These are phyloP conservation scores for Podarcis muralis DNA, from an alignment of 2,113 vertebrate species.

Conservation along the genomic window DNA sequence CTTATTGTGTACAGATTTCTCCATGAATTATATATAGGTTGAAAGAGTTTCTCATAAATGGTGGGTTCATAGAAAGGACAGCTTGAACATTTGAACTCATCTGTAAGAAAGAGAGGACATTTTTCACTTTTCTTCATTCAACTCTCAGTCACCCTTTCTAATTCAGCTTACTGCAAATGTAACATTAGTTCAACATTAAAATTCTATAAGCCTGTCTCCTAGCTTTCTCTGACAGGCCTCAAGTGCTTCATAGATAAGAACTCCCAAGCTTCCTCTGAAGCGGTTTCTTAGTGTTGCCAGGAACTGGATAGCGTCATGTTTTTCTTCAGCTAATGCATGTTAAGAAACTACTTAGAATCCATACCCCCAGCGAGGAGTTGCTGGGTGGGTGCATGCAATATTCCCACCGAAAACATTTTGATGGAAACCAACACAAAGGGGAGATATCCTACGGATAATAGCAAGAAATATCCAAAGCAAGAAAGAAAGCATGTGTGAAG, in stretches of 20 bases:
- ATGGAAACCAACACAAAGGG: neutral
- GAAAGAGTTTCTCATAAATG: slow-evolving; percentile 80
- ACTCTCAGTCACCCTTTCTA: slow-evolving; percentile 65
- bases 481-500: neutral
- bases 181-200: slow-evolving; percentile 75
- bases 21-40: slow-evolving; percentile 84
- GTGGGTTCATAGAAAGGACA: slow-evolving; percentile 80
- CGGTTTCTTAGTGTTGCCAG: neutral
- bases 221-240: slow-evolving; percentile 61
- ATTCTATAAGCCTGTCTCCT: slow-evolving; percentile 63
- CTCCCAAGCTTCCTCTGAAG: slow-evolving; percentile 3
- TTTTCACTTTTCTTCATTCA: slow-evolving; percentile 67
- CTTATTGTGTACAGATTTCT: slow-evolving; percentile 72
- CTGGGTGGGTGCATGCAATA: neutral
- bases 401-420: neutral
- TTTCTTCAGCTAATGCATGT: slow-evolving; percentile 49
- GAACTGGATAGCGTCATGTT: neutral
- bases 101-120: slow-evolving; percentile 47
- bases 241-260: slow-evolving; percentile 41
- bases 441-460: neutral
- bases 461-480: neutral
- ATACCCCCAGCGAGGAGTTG: neutral
- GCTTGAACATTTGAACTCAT: slow-evolving; percentile 79
- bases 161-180: slow-evolving; percentile 57
- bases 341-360: slow-evolving; percentile 22